Base-by-base conservation (phyloP, 2,113 vertebrate species). In the Corydoras sp. region DNA sequence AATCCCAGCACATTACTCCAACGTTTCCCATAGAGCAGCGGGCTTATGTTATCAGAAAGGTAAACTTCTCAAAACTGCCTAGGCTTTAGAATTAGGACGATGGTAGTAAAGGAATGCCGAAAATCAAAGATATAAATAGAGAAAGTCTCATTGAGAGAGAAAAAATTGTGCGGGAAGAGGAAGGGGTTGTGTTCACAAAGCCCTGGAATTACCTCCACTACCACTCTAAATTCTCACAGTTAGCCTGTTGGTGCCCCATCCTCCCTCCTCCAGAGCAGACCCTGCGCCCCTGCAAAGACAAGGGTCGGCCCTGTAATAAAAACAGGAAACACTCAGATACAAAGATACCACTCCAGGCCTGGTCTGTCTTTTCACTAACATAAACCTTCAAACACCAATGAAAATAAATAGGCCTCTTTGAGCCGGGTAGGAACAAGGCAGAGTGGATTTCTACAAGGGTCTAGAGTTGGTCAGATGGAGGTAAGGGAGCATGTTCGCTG, bases 31-130 rank as follows among this genome's bases (percentile, higher is more conserved):
- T 91, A 92, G 90, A 90, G 91, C 87, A 85, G 89, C 87, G 90
- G 92, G 92, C 91, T 93, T 91, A 92, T 82, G 72, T 91, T 94
- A 93, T 94, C 90, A 92, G 89, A 92, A 95, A 95, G 91, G 90
- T 93, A 94, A 93, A 91, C 89, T 91, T 93, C 85, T 87, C 87
- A 83, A 86, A 90, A 87, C 83, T 83, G 77, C 79, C 86, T 90
- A 82, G 81, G 85, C 87, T 91, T 93, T 87, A 90, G 87, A 91
- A 81, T 84, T 80, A 62, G 71, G 67, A 35, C 30, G 48, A 58
- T 8, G 13, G 3, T 6, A 83, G 82, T 85, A 84, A 88, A 86
- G 85, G 84, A 85, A 87, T 82, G 76, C 49, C 60, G 32, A 10
- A 3, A 62, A n/a, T 12, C 10, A 15, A 55, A 56, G 5, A 3